Evolutionary conservation across 1,140 invertebrate genomes (phyloP).

Genomic region (Oscheius sp.): DNA sequence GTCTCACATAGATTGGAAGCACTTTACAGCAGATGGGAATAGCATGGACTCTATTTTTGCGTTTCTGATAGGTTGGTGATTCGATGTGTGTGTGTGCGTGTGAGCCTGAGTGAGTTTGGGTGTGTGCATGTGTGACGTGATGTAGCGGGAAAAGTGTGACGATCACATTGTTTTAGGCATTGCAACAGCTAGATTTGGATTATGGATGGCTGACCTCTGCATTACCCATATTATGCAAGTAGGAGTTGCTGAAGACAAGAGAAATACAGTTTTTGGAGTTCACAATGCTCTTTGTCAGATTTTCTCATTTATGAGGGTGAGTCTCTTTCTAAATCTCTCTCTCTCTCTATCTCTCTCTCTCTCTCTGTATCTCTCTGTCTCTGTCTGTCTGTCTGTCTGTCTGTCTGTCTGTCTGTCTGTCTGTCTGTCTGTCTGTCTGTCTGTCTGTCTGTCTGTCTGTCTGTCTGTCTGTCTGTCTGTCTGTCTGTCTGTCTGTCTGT

Average conservation of each 20-base stretch:
- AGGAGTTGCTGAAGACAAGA: constrained; percentile 63
- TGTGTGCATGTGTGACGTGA: no score
- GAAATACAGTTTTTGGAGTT: constrained; percentile 67
- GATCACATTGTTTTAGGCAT: constrained; percentile 4
- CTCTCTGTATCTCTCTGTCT: no score
- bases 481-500: no score
- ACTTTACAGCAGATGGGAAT: constrained; percentile 39
- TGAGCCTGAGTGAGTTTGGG: no score
- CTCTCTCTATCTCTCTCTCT: no score
- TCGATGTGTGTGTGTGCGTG: constrained; percentile 6
- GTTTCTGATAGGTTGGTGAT: constrained; percentile 46
- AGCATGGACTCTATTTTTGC: constrained; percentile 36
- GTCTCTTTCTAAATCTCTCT: not conserved
- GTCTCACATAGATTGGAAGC: constrained; percentile 38
- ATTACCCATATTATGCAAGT: constrained; percentile 69
- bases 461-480: no score
- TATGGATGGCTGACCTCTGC: constrained; percentile 68
- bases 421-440: not conserved
- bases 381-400: no score
- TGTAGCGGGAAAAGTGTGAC: no score
- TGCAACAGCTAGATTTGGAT: constrained; percentile 48
- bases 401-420: not conserved
- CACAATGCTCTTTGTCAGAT: constrained; percentile 63
- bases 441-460: no score
- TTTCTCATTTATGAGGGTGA: constrained; percentile 63